A percentile compares a stretch with the other conserved stretches of the same genome.
phyloP scores from a whole-genome alignment of 1,140 invertebrate species.

The Drosophila jambulina region DNA sequence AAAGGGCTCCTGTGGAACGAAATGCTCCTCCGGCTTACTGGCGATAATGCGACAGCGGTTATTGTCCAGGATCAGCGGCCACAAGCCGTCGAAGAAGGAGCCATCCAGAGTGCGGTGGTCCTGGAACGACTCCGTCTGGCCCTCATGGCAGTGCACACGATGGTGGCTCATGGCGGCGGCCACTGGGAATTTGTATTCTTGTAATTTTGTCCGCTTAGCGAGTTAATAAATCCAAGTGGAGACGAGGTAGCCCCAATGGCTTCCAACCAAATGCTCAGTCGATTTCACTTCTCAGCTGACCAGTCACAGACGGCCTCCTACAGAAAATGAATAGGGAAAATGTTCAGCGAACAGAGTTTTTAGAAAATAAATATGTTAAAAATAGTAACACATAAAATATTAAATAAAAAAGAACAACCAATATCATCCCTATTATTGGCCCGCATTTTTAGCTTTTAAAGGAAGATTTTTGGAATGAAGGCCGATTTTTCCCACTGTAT shows the following conservation, averaged over 20 bases:
- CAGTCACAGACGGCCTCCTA: not conserved
- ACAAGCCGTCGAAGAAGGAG: conserved; percentile 68
- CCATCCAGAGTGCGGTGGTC: conserved; percentile 20
- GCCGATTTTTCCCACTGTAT: conserved; percentile 21
- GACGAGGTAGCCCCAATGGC: conserved; percentile 18
- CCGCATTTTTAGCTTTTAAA: too few species aligned
- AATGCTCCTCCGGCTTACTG: conserved; percentile 36
- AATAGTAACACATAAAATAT: not conserved
- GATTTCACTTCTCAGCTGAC: conserved; percentile 3
- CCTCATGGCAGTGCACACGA: not conserved
- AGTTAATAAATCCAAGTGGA: conserved; percentile 12
- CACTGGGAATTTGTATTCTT: conserved; percentile 64
- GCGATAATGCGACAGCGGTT: conserved; percentile 60
- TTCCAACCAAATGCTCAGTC: conserved; percentile 11
- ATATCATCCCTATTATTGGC: too few species aligned
- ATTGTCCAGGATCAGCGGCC: conserved; percentile 70
- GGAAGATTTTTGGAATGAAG: not conserved
- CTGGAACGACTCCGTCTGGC: not conserved
- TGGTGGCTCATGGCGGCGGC: conserved; percentile 35
- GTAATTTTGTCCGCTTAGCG: conserved; percentile 42
- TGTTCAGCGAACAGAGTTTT: not conserved
- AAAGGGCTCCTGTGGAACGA: conserved; percentile 53
- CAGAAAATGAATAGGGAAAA: not conserved
- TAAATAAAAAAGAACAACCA: too few species aligned
- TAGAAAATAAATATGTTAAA: not conserved